phyloP scores from a whole-genome alignment of 2,113 vertebrate species.

The Microtus pennsylvanicus region DNA sequence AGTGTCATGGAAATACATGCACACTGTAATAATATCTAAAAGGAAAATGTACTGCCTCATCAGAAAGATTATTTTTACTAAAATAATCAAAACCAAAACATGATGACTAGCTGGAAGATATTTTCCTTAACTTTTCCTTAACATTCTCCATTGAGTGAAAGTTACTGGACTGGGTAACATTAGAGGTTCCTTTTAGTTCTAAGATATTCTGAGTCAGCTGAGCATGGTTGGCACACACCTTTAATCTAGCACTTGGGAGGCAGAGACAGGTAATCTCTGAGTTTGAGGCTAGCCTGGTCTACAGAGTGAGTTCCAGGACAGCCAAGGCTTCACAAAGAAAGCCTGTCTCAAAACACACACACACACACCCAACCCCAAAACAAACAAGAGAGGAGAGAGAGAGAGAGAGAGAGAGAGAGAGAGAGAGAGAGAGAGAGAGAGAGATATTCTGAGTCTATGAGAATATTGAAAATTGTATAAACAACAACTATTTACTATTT shows the following conservation, averaged over 20 bases:
- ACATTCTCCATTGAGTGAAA: neutral
- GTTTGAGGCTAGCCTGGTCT: too few species aligned
- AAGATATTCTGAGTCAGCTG: neutral
- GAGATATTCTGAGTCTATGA: neutral
- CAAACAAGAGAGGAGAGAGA: too few species aligned
- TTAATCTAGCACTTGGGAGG: neutral
- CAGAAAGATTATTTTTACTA: neutral
- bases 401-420: too few species aligned
- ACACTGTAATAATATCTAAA: neutral
- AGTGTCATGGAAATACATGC: neutral
- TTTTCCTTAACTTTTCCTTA: neutral
- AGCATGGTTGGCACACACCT: neutral
- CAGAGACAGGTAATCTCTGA: neutral
- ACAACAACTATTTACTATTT: constrained; percentile 7
- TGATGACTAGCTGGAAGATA: neutral
- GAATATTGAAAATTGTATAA: neutral
- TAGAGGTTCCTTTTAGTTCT: neutral
- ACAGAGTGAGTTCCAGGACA: too few species aligned
- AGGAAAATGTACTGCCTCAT: neutral
- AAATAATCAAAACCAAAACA: neutral
- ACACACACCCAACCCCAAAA: too few species aligned
- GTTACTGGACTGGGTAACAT: neutral
- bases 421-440: too few species aligned
- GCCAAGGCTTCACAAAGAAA: too few species aligned
- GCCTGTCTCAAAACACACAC: neutral